phyloP scores from a whole-genome alignment of 2,888 invertebrate species.

The Xestia ashworthii region DNA sequence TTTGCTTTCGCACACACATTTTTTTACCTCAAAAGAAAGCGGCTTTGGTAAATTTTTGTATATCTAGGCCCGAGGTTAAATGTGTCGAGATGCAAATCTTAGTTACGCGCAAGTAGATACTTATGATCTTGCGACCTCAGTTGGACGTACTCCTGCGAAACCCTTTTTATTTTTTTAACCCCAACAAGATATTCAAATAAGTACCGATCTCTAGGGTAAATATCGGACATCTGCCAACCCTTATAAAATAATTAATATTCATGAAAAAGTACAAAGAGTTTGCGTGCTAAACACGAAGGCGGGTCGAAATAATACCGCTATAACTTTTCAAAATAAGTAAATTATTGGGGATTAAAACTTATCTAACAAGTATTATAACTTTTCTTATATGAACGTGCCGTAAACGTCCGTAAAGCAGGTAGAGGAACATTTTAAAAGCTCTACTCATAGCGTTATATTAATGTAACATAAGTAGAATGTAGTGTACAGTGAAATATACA shows the following conservation, averaged over 20 bases:
- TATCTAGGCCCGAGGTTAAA: constrained; percentile 27
- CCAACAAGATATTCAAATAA: constrained; percentile 55
- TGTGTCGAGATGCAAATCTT: constrained; percentile 54
- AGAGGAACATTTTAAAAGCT: constrained; percentile 30
- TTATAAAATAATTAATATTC: constrained; percentile 67
- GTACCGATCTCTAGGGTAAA: constrained; percentile 48
- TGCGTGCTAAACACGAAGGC: constrained; percentile 54
- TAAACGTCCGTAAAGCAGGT: constrained; percentile 24
- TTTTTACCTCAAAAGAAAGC: constrained; percentile 30
- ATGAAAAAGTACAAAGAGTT: constrained; percentile 63
- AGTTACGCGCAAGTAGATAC: constrained; percentile 42
- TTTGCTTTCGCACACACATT: constrained; percentile 11
- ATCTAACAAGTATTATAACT: constrained; percentile 54
- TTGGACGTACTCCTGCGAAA: constrained; percentile 21
- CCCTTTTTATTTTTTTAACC: constrained; percentile 48
- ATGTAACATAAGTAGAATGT: constrained; percentile 13
- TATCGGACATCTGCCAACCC: constrained; percentile 59
- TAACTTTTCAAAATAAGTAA: constrained; percentile 59
- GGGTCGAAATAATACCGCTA: constrained; percentile 57
- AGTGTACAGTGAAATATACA: constrained; percentile 25
- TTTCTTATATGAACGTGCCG: constrained; percentile 43
- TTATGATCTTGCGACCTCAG: constrained; percentile 43
- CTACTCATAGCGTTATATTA: constrained; percentile 6
- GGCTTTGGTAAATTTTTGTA: constrained; percentile 29
- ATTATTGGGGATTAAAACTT: constrained; percentile 59